Base-by-base conservation (phyloP, 1,140 invertebrate species). In the Chelonus insularis region DNA sequence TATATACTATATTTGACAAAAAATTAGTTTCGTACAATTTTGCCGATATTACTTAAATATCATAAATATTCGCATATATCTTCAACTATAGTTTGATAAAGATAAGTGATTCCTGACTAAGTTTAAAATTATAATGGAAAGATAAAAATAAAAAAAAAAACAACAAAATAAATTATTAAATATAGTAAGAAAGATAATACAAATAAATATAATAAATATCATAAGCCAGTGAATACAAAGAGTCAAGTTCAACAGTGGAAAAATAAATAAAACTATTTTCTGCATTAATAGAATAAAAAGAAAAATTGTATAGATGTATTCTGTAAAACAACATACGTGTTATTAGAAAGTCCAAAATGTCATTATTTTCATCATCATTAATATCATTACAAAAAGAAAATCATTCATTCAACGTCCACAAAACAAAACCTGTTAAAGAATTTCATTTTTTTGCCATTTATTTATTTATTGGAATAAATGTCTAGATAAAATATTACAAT, bases 181-280 rank as follows among this genome's bases (percentile, higher is more conserved):
- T 62, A 54, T 66, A 62, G 63, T 59, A 55, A 60, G 11, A 29
- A 34, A 54, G 6, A 39, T 3, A 55, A 8, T 63, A 62, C 34
- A 34, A 59, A 14, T 68, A 66, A 64, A 64, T 57, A 12, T 39
- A 60, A 37, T 60, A 59, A 50, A 18, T n/a, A n/a, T n/a, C n/a
- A n/a, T n/a, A n/a, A n/a, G n/a, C n/a, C n/a, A n/a, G n/a, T n/a
- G 18, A 16, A 34, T 21, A n/a, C 11, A 36, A 36, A 51, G 14
- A 51, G 29, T 51, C 9, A 16, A 39, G 9, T 63, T 66, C 50
- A 62, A 23, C 4, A 52, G 14, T 9, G 14, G 16, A 55, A 55
- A 11, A 55, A 65, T 64, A 66, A 54, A 51, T 51, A 23, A 74
- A 71, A 68, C 72, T 77, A 77, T 77, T 77, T 77, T 77, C 68